phyloP scores from a whole-genome alignment of 2,888 invertebrate species.

The Gerris lacustris region DNA sequence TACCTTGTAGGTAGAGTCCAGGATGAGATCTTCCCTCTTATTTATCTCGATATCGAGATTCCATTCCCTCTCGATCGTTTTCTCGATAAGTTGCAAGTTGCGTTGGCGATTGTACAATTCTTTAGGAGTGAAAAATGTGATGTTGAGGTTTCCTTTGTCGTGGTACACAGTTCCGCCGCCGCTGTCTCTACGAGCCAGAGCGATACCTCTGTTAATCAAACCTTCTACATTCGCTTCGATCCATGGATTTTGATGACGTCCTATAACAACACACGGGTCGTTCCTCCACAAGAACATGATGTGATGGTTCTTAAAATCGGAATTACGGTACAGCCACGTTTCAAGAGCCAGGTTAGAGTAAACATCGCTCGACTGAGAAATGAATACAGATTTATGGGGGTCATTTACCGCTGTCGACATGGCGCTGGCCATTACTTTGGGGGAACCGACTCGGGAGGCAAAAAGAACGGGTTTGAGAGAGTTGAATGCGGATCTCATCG shows the following conservation, averaged over 20 bases:
- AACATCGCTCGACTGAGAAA: slow-evolving; percentile 83
- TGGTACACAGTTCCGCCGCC: slow-evolving; percentile 96
- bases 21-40: slow-evolving; percentile 71
- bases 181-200: slow-evolving; percentile 77
- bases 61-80: slow-evolving; percentile 71
- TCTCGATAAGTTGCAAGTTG: slow-evolving; percentile 76
- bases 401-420: slow-evolving; percentile 7
- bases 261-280: slow-evolving; percentile 87
- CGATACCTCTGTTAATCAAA: slow-evolving; percentile 53
- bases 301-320: slow-evolving; percentile 69
- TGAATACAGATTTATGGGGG: slow-evolving; percentile 71
- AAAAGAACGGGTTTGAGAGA: slow-evolving; percentile 14
- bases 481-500: slow-evolving; percentile 17
- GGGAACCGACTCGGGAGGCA: not conserved
- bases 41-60: slow-evolving; percentile 63
- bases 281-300: slow-evolving; percentile 87
- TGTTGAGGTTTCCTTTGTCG: slow-evolving; percentile 83
- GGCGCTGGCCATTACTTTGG: not conserved
- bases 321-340: slow-evolving; percentile 87
- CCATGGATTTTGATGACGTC: slow-evolving; percentile 95
- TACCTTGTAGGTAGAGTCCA: slow-evolving; percentile 67
- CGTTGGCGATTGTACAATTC: slow-evolving; percentile 71
- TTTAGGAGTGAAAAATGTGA: slow-evolving; percentile 78
- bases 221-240: slow-evolving; percentile 69
- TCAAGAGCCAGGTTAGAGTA: slow-evolving; percentile 89